Evolutionary conservation across 2,113 vertebrate genomes (phyloP).

Genomic region (Strigops habroptila): DNA sequence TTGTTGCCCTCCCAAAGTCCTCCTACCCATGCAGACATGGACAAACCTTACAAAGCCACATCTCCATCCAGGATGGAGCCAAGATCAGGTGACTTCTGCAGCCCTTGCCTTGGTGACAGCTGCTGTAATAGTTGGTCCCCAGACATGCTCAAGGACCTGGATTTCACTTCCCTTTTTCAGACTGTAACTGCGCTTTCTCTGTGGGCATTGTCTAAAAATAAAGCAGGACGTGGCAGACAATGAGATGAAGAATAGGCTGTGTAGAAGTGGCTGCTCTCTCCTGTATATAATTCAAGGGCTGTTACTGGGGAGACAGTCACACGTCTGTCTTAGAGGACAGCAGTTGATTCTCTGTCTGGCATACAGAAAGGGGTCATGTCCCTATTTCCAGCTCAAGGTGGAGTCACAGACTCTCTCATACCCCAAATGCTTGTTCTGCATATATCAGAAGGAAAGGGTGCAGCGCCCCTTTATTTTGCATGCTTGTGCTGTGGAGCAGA

Average conservation of each 20-base stretch:
- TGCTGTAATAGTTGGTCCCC: not conserved
- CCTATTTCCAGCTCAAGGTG: not conserved
- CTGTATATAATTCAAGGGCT: fast-evolving
- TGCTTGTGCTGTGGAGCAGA: not conserved
- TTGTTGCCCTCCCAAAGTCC: not conserved
- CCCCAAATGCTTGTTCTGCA: not conserved
- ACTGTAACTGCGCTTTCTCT: not conserved
- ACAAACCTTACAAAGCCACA: not conserved
- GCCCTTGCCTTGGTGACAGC: not conserved
- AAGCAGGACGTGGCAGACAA: fast-evolving
- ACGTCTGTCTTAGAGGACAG: fast-evolving
- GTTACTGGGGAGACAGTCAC: fast-evolving
- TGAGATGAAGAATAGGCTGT: not conserved
- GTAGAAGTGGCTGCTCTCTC: not conserved
- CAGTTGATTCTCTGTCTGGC: not conserved
- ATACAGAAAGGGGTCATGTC: not conserved
- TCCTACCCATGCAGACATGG: not conserved
- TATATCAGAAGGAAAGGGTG: not conserved
- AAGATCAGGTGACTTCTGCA: not conserved
- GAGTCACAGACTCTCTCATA: not conserved
- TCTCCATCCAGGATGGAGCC: not conserved
- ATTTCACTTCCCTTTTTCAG: not conserved
- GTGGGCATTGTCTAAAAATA: not conserved
- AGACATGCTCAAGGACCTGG: not conserved
- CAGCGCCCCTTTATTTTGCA: not conserved